These are phyloP conservation scores for Plecotus auritus DNA, from an alignment of 2,113 vertebrate genomes.

Conservation along the genomic window DNA sequence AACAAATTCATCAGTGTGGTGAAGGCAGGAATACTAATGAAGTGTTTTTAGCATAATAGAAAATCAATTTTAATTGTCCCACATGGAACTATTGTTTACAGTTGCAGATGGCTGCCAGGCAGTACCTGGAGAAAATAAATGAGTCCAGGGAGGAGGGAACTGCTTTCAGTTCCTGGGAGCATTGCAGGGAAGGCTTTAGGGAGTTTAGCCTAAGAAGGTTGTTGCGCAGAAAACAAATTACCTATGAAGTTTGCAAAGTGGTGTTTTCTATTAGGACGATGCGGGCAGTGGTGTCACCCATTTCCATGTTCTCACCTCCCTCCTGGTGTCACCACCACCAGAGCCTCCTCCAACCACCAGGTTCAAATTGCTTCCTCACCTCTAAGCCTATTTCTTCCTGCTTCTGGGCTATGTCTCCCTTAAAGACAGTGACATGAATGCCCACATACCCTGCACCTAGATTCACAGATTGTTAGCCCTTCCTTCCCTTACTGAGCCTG, in stretches of 20 bases:
- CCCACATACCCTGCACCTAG: background rate
- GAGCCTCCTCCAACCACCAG: background rate
- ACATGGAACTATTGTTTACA: conserved; percentile 68
- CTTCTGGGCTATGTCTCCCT: background rate
- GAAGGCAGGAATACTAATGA: conserved; percentile 60
- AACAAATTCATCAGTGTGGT: conserved; percentile 32
- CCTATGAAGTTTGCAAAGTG: background rate
- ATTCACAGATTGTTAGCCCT: background rate
- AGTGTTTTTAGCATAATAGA: conserved; percentile 66
- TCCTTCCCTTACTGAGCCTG: background rate
- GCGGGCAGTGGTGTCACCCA: background rate
- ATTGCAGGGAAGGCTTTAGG: background rate
- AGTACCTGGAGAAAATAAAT: conserved; percentile 63
- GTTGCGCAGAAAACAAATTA: conserved; percentile 38
- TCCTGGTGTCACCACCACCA: background rate
- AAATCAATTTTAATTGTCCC: conserved; percentile 74
- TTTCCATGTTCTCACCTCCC: background rate
- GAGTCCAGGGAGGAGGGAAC: conserved; percentile 59
- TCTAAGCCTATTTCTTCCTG: background rate
- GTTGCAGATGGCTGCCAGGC: conserved; percentile 64
- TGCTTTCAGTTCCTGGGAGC: conserved; percentile 24
- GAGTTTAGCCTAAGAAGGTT: conserved; percentile 29
- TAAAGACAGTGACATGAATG: background rate
- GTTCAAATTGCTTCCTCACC: background rate
- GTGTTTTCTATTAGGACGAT: background rate